Evolutionary conservation across 1,140 invertebrate genomes (phyloP), one percentile per base, ranked within the genome.

Genomic region (Diorhabda carinulata): DNA sequence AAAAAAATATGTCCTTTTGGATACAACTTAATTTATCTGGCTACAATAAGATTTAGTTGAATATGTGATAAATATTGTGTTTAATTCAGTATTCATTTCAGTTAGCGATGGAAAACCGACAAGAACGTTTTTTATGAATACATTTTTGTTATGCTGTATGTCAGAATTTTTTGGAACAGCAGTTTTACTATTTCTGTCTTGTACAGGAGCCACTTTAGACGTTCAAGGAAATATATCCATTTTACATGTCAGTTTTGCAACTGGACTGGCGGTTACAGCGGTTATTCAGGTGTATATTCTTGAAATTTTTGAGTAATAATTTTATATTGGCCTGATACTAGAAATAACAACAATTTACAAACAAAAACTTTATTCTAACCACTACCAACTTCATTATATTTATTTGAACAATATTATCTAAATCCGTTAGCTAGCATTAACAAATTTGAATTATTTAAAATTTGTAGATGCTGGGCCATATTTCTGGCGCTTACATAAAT

Each of bases 401-500:
- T 25, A 25, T 25, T 25, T 25, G 25, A 25, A 25, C 25, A 25
- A 25, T 25, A 25, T 25, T 25, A 25, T 25, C 25, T 25, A 1
- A 25, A 25, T 25, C 25, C 25, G 25, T 25, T 25, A 1, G 25
- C 25, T 25, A 25, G 25, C 25, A 25, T 25, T 25, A 25, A 25
- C 25, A 25, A 25, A 25, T 25, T 25, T 25, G 25, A 25, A 25
- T 25, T 25, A 25, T 25, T 25, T 25, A 25, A 25, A 25, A 82
- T 72, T 85, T 86, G 10, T 80, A 91, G 84, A 84, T 84, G 57
- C 86, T 90, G 69, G 89, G 86, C 0, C 89, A 90, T 71, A 86
- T 92, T 66, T 91, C 89, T 64, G 89, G 87, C 56, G 88, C 89
- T 9, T 87, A 90, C 68, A 84, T 95, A 72, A 95, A 95, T 81